Conservation (phyloP, 2,888 invertebrate species). For the Pyrocoelia pectoralis region DNA sequence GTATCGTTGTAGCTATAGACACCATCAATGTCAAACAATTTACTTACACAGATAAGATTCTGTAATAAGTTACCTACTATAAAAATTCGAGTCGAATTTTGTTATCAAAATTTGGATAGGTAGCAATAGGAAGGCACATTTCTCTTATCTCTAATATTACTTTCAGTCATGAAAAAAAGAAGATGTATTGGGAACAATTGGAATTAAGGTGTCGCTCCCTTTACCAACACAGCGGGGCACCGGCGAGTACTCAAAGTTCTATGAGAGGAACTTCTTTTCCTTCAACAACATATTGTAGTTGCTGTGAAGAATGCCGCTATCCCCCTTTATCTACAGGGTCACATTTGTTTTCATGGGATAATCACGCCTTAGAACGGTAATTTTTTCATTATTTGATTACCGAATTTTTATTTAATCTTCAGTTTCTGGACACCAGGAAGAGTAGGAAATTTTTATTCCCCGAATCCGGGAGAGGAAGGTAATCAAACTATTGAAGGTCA, state of each 20-base stretch:
- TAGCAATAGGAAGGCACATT: too few relatives aligned
- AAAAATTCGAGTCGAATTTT: too few relatives aligned
- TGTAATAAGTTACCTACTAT: too few relatives aligned
- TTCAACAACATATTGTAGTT: slow-evolving; percentile 66
- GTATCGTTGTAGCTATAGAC: too few relatives aligned
- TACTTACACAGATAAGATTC: too few relatives aligned
- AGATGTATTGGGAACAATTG: slow-evolving; percentile 94
- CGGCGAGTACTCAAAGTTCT: slow-evolving; percentile 56
- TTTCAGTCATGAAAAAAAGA: slow-evolving; percentile 87
- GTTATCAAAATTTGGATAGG: too few relatives aligned
- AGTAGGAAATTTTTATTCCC: slow-evolving; percentile 84
- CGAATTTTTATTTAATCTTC: neutral
- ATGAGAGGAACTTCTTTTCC: slow-evolving; percentile 60
- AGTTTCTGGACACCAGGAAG: slow-evolving; percentile 70
- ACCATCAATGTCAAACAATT: too few relatives aligned
- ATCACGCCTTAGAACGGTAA: slow-evolving; percentile 58
- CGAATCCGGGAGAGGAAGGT: slow-evolving; percentile 75
- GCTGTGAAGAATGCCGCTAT: slow-evolving; percentile 76
- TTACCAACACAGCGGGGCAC: slow-evolving; percentile 64
- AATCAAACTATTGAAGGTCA: slow-evolving; percentile 47
- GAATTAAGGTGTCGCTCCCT: slow-evolving; percentile 84
- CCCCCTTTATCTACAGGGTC: slow-evolving; percentile 64
- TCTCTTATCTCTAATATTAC: too few relatives aligned
- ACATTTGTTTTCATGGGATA: slow-evolving; percentile 68
- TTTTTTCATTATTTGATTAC: neutral